Conservation (phyloP, 2,113 vertebrate genomes). For the Naja naja region DNA sequence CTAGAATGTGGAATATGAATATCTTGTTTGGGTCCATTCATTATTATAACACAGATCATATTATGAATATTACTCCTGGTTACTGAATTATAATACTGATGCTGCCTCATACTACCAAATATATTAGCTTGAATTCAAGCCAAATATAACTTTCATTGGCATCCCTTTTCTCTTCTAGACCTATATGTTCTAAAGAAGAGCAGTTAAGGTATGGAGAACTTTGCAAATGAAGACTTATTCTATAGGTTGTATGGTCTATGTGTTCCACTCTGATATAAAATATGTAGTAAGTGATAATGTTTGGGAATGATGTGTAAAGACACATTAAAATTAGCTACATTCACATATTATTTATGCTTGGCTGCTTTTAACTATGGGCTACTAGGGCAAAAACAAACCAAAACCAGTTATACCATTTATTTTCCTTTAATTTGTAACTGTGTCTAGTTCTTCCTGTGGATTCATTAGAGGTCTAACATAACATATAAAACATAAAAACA, state of each 20-base stretch:
- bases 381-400: not conserved
- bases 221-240: not conserved
- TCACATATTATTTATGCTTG: not conserved
- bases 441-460: not conserved
- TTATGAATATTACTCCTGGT: not conserved
- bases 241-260: not conserved
- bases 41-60: not conserved
- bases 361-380: not conserved
- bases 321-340: not conserved
- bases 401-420: not conserved
- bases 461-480: not conserved
- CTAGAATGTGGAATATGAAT: not conserved
- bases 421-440: not conserved
- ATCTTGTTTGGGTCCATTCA: not conserved
- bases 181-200: not conserved
- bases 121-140: not conserved
- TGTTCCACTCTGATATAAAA: not conserved
- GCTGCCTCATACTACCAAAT: not conserved
- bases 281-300: not conserved
- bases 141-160: not conserved
- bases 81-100: not conserved
- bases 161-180: not conserved
- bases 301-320: not conserved
- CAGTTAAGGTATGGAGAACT: not conserved
- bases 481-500: not conserved